Evolutionary conservation across 2,797 vertebrate genomes (phyloP), one percentile per base, ranked within the genome.

Genomic region (Gadopsis marmoratus): DNA sequence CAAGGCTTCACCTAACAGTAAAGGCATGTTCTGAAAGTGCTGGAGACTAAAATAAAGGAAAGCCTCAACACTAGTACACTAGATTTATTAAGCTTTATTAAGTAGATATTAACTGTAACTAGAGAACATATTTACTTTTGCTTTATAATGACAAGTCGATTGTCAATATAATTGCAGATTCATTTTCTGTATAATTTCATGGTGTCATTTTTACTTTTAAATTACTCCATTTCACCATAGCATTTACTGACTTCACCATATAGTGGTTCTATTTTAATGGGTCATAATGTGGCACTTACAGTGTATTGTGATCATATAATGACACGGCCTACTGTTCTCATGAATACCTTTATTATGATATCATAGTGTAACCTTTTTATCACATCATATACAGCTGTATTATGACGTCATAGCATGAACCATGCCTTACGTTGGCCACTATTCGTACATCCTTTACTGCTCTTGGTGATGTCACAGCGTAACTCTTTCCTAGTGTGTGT

Each of bases 401-500:
- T 47, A 51, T 9, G 35, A 33, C 16, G 62, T 66, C 61, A 70
- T 31, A 5, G 31, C 33, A 2, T 33, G 60, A 70, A 39, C 50
- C 35, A 1, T 29, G 29, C 21, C 26, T 56, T 41, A 10, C 14
- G 10, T 0, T 26, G 45, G n/a, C 29, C 35, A 14, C 19, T 29
- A n/a, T 56, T 21, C 3, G 1, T 39, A 14, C 2, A 0, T n/a
- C 43, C 31, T 76, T 19, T 33, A 19, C 17, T 64, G 41, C 48
- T 74, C n/a, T 64, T 26, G 21, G 31, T 78, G 56, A 72, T 26
- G 58, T 78, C 58, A 41, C 53, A 19, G 10, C 54, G 41, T 63
- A 26, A 35, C 55, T 71, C 31, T 48, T 5, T 54, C 43, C 65
- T 53, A 14, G 73, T 58, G 19, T 37, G 10, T 39, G 37, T 39